phyloP scores from a whole-genome alignment of 37 sponge, comb jelly and placozoan species.

The Beroe ovata region DNA sequence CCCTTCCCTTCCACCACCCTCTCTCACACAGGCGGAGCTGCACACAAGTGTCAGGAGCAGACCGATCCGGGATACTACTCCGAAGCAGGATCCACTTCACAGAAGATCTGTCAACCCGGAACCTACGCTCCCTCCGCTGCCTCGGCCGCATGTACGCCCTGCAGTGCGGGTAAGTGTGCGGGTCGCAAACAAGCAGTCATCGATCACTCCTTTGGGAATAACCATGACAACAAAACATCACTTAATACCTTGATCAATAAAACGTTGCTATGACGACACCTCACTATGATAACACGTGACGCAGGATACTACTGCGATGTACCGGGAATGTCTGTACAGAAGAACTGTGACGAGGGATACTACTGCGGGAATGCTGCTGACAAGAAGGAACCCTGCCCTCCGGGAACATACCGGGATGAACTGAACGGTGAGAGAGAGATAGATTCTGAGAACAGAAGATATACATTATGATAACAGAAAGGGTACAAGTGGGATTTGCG shows the following conservation, averaged over 20 bases:
- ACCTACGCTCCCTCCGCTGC: not conserved
- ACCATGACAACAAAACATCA: no score
- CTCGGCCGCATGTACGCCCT: not conserved
- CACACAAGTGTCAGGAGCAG: not conserved
- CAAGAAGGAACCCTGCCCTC: not conserved
- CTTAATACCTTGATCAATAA: no score
- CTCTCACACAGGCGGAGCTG: not conserved
- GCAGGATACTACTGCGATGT: not conserved
- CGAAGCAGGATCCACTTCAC: not conserved
- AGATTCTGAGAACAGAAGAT: no score
- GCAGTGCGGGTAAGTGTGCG: conserved; percentile 4
- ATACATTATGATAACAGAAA: no score
- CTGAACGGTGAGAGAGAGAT: no score
- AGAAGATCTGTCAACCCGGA: not conserved
- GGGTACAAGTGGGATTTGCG: no score
- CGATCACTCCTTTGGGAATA: no score
- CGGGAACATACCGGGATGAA: conserved; percentile 12
- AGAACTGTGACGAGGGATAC: not conserved
- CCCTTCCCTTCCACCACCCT: no score
- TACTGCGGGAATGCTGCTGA: not conserved
- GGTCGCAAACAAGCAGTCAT: no score
- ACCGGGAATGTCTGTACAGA: not conserved
- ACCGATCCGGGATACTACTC: not conserved
- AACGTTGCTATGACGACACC: no score
- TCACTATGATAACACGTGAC: no score